These are phyloP conservation scores for Lydus trimaculatus DNA, from an alignment of 2,888 invertebrate genomes.

Conservation along the genomic window DNA sequence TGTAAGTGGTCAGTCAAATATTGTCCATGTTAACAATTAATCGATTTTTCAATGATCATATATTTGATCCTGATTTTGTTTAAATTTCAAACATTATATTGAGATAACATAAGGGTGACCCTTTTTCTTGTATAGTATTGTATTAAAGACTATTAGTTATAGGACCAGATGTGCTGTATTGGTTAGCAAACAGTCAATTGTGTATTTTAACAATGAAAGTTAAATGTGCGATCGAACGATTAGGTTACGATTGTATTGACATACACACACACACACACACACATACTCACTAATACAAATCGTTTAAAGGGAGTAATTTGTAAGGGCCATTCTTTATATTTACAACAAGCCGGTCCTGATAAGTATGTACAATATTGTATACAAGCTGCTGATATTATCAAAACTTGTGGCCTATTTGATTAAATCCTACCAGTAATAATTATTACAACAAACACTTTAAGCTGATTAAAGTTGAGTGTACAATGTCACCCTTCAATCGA, in stretches of 20 bases:
- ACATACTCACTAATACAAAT: background rate
- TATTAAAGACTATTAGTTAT: slow-evolving; percentile 41
- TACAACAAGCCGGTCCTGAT: slow-evolving; percentile 38
- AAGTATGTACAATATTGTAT: slow-evolving; percentile 39
- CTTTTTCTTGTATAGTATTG: slow-evolving; percentile 24
- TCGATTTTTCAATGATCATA: background rate
- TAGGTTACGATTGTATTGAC: slow-evolving; percentile 60
- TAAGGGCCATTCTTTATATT: slow-evolving; percentile 53
- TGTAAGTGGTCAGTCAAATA: background rate
- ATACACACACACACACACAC: slow-evolving; percentile 20
- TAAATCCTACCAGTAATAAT: slow-evolving; percentile 50
- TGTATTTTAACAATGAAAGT: slow-evolving; percentile 59
- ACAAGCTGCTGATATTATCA: slow-evolving; percentile 50
- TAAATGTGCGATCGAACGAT: slow-evolving; percentile 60
- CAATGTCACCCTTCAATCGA: background rate
- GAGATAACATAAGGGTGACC: slow-evolving; percentile 37
- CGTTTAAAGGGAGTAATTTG: slow-evolving; percentile 52
- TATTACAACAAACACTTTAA: slow-evolving; percentile 46
- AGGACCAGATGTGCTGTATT: slow-evolving; percentile 59
- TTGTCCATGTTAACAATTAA: background rate
- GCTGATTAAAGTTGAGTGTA: slow-evolving; percentile 44
- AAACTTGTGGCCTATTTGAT: slow-evolving; percentile 52
- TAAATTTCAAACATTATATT: background rate
- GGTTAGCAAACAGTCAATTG: slow-evolving; percentile 58
- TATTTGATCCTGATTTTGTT: background rate